These are phyloP conservation scores for Kryphioiulus occultus DNA, from an alignment of 2,888 invertebrate genomes.

Conservation along the genomic window DNA sequence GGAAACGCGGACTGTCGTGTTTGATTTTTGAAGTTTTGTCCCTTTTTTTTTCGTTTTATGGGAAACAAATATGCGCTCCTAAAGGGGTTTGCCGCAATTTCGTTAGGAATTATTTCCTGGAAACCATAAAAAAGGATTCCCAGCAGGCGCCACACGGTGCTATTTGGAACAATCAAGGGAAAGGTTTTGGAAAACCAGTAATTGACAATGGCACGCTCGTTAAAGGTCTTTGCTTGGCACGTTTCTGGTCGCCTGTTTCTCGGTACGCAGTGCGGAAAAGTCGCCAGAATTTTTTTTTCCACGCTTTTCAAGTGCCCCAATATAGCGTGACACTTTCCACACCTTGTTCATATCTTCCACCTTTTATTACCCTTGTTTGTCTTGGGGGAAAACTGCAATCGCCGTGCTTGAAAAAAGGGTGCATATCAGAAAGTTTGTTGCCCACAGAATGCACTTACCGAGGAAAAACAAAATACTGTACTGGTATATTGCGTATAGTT, in stretches of 20 bases:
- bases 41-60: background rate
- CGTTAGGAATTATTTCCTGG: slow-evolving; percentile 3
- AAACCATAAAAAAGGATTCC: slow-evolving; percentile 7
- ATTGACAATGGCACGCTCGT: slow-evolving; percentile 3
- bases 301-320: background rate
- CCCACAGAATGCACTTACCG: too few relatives aligned
- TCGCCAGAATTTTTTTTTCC: background rate
- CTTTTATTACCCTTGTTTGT: slow-evolving; percentile 1
- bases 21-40: slow-evolving; percentile 17
- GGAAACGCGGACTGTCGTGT: background rate
- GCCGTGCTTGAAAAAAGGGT: background rate
- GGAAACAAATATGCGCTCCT: slow-evolving; percentile 35
- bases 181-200: slow-evolving; percentile 20
- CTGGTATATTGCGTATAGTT: too few relatives aligned
- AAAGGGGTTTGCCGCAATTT: background rate
- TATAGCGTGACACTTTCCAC: background rate
- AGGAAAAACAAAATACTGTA: too few relatives aligned
- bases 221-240: background rate
- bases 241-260: background rate
- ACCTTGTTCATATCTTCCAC: background rate
- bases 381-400: background rate
- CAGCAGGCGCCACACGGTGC: slow-evolving; percentile 12
- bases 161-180: background rate
- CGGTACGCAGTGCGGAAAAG: background rate
- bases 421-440: too few relatives aligned